Percentiles rank a stretch among this genome's conserved stretches.
phyloP scores from a whole-genome alignment of 1,140 invertebrate species.

The Brachionus asplanchnoidis region DNA sequence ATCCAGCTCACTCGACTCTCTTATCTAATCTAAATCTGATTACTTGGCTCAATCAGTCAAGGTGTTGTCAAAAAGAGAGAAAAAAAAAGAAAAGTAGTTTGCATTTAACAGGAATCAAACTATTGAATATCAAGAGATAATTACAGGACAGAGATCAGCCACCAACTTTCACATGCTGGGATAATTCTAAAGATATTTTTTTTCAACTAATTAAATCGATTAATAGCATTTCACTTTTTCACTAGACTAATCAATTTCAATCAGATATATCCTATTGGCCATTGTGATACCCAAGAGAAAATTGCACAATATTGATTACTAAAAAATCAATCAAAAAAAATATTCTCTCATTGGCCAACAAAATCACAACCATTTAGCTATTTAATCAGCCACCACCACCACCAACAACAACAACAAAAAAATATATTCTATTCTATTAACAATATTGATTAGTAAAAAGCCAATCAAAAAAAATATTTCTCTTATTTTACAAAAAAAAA shows the following conservation, averaged over 20 bases:
- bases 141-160: constrained; percentile 1
- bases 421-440: too few species aligned
- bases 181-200: neutral
- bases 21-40: constrained; percentile 25
- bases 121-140: constrained; percentile 30
- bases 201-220: constrained; percentile 22
- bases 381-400: neutral
- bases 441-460: too few species aligned
- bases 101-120: neutral
- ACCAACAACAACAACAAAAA: too few species aligned
- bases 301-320: constrained; percentile 17
- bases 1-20: neutral
- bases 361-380: neutral
- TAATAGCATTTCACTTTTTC: constrained; percentile 14
- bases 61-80: neutral
- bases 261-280: neutral
- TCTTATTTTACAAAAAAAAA: too few species aligned
- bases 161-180: neutral
- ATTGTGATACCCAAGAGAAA: neutral
- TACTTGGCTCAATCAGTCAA: neutral
- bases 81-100: neutral
- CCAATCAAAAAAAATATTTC: too few species aligned
- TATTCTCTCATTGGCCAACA: neutral
- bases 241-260: constrained; percentile 8
- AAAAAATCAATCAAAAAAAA: constrained; percentile 1